Evolutionary conservation across 1,140 invertebrate genomes (phyloP).

Genomic region (Brachionus asplanchnoidis): DNA sequence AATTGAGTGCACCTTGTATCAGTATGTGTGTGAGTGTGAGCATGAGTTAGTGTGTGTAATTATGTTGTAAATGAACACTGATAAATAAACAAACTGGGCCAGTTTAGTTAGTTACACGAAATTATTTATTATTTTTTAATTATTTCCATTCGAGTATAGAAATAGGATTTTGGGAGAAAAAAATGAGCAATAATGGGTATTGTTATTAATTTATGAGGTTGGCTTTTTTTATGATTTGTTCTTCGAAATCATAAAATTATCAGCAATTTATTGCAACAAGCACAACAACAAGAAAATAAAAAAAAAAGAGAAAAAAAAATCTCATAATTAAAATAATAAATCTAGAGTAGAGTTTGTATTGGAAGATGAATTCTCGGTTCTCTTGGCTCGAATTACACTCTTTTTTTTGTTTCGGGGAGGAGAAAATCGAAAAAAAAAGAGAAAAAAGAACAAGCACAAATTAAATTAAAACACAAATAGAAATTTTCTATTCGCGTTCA

Average conservation of each 20-base stretch:
- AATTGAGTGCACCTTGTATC: background rate
- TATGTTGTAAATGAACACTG: conserved; percentile 27
- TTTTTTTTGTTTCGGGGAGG: background rate
- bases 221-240: conserved; percentile 10
- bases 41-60: conserved; percentile 13
- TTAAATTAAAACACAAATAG: background rate
- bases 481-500: background rate
- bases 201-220: conserved; percentile 1
- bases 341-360: background rate
- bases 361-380: background rate
- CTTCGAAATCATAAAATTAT: conserved; percentile 21
- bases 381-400: background rate
- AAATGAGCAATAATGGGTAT: conserved; percentile 11
- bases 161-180: background rate
- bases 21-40: background rate
- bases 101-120: conserved; percentile 25
- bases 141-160: conserved; percentile 12
- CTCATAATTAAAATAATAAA: conserved; percentile 14
- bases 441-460: too few relatives aligned
- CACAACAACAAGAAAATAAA: background rate
- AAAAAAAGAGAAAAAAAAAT: background rate
- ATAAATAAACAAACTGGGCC: background rate
- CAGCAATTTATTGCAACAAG: background rate
- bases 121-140: conserved; percentile 36
- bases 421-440: background rate